Evolutionary conservation across 2,888 invertebrate genomes (phyloP), one percentile per base, ranked within the genome.

Genomic region (Eilema griseolum): DNA sequence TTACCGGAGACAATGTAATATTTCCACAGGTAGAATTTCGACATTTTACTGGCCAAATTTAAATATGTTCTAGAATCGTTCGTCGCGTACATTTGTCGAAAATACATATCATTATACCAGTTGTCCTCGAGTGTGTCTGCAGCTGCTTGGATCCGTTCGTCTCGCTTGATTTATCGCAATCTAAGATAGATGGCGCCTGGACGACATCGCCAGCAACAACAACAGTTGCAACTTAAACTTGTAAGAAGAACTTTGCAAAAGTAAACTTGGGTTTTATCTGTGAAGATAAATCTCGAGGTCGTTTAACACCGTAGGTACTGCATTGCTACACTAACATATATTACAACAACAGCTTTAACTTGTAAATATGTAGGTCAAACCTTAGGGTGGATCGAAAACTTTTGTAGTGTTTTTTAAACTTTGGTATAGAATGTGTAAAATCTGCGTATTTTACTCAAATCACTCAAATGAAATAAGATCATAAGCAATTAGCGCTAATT

Each of bases 161-260:
- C 79, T 69, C 61, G 72, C 67, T 85, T 89, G 92, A 93, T 93
- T 92, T 92, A 93, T 91, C 79, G 85, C 83, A 84, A 90, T 89
- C 88, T 86, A 84, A 86, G 88, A 88, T 86, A 85, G 85, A 88
- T 86, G 83, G 65, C 61, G 52, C 56, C 23, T n/a, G 24, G 16
- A 24, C 60, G 41, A 57, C 61, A 70, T 41, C 37, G 62, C 57
- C 61, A 41, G 76, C 82, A 75, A 79, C 77, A 78, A 84, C 76
- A 78, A 83, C 77, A 69, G 72, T 72, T 69, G n/a, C n/a, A n/a
- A n/a, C n/a, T n/a, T n/a, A n/a, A n/a, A n/a, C n/a, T n/a, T n/a
- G n/a, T n/a, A n/a, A n/a, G n/a, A n/a, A n/a, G n/a, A n/a, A 78
- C 76, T 81, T 80, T 80, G 85, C 79, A 85, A 84, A 26, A 85